Evolutionary conservation across 2,113 vertebrate genomes (phyloP), one percentile per base, ranked within the genome.

Genomic region (Ploceus nigricollis): DNA sequence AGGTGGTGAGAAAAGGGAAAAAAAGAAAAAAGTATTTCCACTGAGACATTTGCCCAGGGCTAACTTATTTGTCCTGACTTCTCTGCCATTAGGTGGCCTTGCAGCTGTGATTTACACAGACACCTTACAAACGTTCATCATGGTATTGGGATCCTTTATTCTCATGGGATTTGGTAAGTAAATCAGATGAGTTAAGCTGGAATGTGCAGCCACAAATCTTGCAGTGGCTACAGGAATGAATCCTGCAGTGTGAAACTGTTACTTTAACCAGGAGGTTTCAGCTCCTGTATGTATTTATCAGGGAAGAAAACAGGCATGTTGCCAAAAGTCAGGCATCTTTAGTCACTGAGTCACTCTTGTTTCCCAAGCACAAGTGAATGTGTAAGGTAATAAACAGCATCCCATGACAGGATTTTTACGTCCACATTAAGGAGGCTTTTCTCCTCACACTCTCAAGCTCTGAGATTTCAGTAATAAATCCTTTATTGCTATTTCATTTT

Each of bases 21-120:
- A 31, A 13, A 23, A 47, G 15, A 24, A 31, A 10, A 23, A 56
- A n/a, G 1, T 1, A 25, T 45, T 72, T 71, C 35, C 47, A 27
- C 31, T 10, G 70, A 70, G 42, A 31, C 20, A 63, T 70, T 76
- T 87, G 14, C 53, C 47, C 7, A 53, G 23, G 11, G 9, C 2
- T 94, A 40, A 94, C 5, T 11, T 33, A 6, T 61, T 68, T 93
- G 24, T 88, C 37, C 33, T 87, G 56, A 50, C 35, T 44, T 54
- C 56, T 80, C 96, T 61, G 84, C 60, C 79, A 58, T 95, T 83
- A 89, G 99, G 99, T 96, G 99, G 99, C 71, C 96, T 99, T 82
- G 99, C 99, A 10, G 99, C 99, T 48, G 99, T 99, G 93, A 99
- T 99, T 96, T 99, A 99, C 97, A 99, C 99, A 4, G 99, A 99